Conservation (phyloP, 53 echinoderm and acorn worm genomes). For the Stichopus horrens region DNA sequence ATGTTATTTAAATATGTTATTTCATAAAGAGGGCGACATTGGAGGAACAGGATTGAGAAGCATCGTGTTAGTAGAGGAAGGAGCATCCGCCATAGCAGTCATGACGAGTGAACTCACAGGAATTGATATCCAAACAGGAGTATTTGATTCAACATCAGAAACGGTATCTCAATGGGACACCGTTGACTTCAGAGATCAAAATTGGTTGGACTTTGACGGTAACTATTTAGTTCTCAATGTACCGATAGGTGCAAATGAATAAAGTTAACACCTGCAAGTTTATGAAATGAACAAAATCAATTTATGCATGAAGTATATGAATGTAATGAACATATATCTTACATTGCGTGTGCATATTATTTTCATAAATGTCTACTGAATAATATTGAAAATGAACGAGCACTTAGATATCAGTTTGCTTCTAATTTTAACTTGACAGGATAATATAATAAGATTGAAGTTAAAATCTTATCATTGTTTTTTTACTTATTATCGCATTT, state of each 20-base stretch:
- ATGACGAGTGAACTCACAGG: constrained; percentile 1
- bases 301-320: no score
- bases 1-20: not conserved
- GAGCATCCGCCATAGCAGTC: constrained; percentile 1
- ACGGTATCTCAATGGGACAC: constrained; percentile 2
- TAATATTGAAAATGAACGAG: no score
- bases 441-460: no score
- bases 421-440: no score
- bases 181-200: constrained; percentile 26
- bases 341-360: no score
- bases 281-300: no score
- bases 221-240: not conserved
- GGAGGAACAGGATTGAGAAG: constrained; percentile 36
- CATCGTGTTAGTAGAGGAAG: constrained; percentile 3
- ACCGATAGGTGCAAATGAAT: no score
- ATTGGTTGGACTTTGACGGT: constrained; percentile 47
- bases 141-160: not conserved
- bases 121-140: constrained; percentile 3
- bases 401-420: no score
- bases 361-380: no score
- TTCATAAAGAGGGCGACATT: not conserved
- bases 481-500: not conserved
- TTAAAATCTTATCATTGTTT: no score
- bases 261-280: no score
- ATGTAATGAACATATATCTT: no score